phyloP scores from a whole-genome alignment of 2,888 invertebrate genomes.

The Hedychridium roseum region DNA sequence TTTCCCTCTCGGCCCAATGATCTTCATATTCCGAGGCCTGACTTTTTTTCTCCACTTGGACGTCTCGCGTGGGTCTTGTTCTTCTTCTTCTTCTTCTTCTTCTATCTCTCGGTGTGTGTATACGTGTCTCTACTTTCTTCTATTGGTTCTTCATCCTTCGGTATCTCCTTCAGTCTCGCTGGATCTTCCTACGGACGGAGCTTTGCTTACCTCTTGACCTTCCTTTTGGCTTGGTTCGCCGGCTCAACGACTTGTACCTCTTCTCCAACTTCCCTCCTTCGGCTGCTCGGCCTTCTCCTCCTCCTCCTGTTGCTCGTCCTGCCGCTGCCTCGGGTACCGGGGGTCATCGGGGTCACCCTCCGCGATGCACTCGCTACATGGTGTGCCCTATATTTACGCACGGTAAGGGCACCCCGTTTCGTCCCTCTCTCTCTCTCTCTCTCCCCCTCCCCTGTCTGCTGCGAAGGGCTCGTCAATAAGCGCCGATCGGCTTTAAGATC shows the following conservation, averaged over 20 bases:
- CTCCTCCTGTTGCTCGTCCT: slow-evolving; percentile 18
- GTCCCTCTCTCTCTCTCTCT: slow-evolving; percentile 10
- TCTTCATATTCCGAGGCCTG: too few relatives aligned
- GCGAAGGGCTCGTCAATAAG: slow-evolving; percentile 49
- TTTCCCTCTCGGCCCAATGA: too few relatives aligned
- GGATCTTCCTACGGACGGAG: slow-evolving; percentile 19
- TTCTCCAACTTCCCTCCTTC: slow-evolving; percentile 22
- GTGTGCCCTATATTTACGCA: slow-evolving; percentile 63
- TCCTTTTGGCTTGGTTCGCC: slow-evolving; percentile 32
- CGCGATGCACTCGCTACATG: slow-evolving; percentile 56
- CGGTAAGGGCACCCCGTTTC: slow-evolving; percentile 54
- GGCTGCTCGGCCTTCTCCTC: slow-evolving; percentile 20
- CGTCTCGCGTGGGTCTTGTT: too few relatives aligned
- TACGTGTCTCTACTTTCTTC: too few relatives aligned
- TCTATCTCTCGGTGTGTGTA: slow-evolving; percentile 7
- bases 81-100: slow-evolving; percentile 4
- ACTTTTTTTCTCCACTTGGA: too few relatives aligned
- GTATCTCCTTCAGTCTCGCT: slow-evolving; percentile 33
- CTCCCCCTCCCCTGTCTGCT: slow-evolving; percentile 7
- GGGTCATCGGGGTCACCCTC: slow-evolving; percentile 60
- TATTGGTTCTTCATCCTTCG: slow-evolving; percentile 12
- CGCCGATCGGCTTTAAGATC: slow-evolving; percentile 46
- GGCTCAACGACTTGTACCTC: slow-evolving; percentile 37
- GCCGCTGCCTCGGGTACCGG: slow-evolving; percentile 47
- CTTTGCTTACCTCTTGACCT: slow-evolving; percentile 22